These are phyloP conservation scores for Halcyon chelicuti DNA, from an alignment of 2,797 vertebrate species.

Conservation along the genomic window DNA sequence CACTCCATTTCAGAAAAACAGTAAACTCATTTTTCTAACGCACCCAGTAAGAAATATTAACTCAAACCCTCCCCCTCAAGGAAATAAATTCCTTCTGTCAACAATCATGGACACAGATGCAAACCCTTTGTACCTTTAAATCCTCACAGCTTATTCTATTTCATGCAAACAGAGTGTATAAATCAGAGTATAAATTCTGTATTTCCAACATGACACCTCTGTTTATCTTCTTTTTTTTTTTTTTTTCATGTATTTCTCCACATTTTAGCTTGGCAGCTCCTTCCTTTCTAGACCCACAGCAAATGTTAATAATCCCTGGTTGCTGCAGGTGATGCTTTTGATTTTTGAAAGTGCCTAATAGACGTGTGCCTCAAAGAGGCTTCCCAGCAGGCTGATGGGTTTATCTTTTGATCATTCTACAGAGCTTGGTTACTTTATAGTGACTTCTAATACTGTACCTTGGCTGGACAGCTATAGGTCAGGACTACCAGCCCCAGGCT, in stretches of 20 bases:
- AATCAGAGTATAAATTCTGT: background rate
- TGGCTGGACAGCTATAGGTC: background rate
- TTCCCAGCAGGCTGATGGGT: background rate
- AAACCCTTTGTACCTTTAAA: background rate
- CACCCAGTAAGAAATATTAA: background rate
- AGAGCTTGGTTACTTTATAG: background rate
- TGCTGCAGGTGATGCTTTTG: background rate
- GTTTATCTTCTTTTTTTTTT: background rate
- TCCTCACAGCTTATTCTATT: background rate
- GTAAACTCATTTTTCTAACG: background rate
- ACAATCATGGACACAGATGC: background rate
- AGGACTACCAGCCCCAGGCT: background rate
- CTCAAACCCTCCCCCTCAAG: background rate
- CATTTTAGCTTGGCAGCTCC: background rate
- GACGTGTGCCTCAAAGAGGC: background rate
- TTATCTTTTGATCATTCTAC: background rate
- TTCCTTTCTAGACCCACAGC: background rate
- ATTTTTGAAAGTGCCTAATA: background rate
- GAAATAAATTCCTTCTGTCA: background rate
- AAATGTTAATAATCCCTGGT: background rate
- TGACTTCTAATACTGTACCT: background rate
- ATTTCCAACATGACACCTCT: background rate
- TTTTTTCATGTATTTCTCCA: background rate
- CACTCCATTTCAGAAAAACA: constrained; percentile 11
- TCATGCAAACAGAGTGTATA: background rate